phyloP scores from a whole-genome alignment of 2,113 vertebrate genomes.

The Promerops cafer region DNA sequence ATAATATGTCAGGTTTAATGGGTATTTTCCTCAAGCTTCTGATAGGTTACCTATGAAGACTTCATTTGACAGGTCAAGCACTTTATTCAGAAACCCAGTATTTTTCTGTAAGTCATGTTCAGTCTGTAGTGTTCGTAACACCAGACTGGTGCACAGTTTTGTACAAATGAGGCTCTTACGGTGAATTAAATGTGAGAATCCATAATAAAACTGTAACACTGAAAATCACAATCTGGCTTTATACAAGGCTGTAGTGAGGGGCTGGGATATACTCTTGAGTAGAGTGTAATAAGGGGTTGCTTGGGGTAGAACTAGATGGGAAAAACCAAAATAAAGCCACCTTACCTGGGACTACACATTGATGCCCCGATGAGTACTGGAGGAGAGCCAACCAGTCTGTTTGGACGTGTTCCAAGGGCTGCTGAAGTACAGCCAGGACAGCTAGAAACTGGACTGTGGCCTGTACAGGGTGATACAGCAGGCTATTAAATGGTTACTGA shows the following conservation, averaged over 20 bases:
- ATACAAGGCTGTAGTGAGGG: not conserved
- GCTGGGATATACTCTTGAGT: not conserved
- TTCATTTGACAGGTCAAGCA: not conserved
- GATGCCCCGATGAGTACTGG: not conserved
- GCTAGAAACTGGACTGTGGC: not conserved
- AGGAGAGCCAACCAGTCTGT: not conserved
- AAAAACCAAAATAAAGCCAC: not conserved
- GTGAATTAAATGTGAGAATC: not conserved
- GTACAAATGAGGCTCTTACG: not conserved
- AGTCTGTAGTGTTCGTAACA: not conserved
- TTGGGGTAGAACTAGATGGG: not conserved
- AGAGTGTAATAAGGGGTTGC: not conserved
- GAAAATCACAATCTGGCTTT: not conserved
- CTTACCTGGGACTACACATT: not conserved
- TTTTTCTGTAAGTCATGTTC: not conserved
- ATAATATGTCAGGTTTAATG: not conserved
- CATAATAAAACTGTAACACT: not conserved
- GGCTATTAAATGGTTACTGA: not conserved
- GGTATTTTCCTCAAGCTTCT: not conserved
- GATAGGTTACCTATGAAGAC: not conserved
- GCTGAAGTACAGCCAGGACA: not conserved
- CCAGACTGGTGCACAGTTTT: not conserved
- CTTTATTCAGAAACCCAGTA: not conserved
- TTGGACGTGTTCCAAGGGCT: not conserved
- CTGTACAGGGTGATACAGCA: not conserved